Evolutionary conservation across 2,113 vertebrate species (phyloP), one percentile per base, ranked within the genome.

Genomic region (Prolemur simus): DNA sequence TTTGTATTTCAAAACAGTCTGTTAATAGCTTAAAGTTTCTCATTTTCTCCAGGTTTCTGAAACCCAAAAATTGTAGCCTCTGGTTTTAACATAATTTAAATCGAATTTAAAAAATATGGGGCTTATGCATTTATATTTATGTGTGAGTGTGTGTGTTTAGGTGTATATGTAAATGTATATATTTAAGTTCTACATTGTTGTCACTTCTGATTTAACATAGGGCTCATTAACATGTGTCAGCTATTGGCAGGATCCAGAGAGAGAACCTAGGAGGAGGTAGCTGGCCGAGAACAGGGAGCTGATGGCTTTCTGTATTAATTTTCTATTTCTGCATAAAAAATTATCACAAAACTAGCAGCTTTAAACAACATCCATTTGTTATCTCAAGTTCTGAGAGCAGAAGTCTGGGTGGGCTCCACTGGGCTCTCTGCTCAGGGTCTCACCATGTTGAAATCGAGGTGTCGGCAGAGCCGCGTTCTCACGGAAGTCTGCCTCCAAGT

Each of bases 1-100:
- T 91, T 84, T 74, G 37, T 52, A 54, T 77, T 93, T 89, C 47
- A 73, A 92, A 97, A 81, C 27, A 66, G 6, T 69, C 20, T 73
- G 32, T 71, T 37, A 74, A 18, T 60, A 45, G 76, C 87, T 96
- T 49, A 80, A 60, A 74, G 54, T 29, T 93, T 74, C 34, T 73
- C 63, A 52, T 74, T 84, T 37, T 68, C 18, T 95, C 7, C n/a
- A 86, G 23, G 11, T 49, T 97, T 25, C 52, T 66, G 20, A 76
- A 82, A 39, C 32, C 15, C 37, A n/a, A 23, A 49, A n/a, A 74
- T 87, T 66, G 4, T 37, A 94, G 11, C 29, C 45, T 87, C 32
- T 74, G 4, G 6, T 87, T 95, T 94, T 47, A 93, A 63, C 21
- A 81, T 47, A 76, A 80, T 81, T 80, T 64, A 87, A 78, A 47